A percentile compares a stretch with the other conserved stretches of the same genome.
Conservation (phyloP, 2,113 vertebrate genomes). For the Coptodon rendalli region DNA sequence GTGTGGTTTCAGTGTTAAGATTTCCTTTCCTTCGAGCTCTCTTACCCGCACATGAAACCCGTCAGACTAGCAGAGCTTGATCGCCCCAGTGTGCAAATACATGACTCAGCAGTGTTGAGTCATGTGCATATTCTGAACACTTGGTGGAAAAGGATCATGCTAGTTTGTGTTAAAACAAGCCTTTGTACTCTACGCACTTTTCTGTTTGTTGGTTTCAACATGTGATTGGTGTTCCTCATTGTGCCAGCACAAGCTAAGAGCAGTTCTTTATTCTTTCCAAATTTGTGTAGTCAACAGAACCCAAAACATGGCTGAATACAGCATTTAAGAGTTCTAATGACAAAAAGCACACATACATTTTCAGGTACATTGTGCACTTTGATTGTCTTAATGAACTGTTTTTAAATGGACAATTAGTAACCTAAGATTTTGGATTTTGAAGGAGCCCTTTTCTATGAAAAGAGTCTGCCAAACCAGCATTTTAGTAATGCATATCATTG, state of each 20-base stretch:
- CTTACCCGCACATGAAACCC: neutral
- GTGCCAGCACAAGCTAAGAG: neutral
- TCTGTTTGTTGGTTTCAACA: neutral
- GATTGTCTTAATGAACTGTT: neutral
- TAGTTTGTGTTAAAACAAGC: neutral
- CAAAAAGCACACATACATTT: neutral
- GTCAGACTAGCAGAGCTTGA: slow-evolving; percentile 22
- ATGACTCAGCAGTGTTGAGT: neutral
- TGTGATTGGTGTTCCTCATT: neutral
- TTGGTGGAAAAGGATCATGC: neutral
- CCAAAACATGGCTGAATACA: neutral
- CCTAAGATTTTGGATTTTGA: neutral
- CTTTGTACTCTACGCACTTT: neutral
- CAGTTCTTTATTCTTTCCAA: neutral
- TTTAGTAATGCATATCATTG: neutral
- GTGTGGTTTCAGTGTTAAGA: neutral
- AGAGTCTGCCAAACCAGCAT: neutral
- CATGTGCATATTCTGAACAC: neutral
- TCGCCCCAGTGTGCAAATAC: neutral
- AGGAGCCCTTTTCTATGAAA: neutral
- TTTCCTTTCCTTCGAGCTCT: neutral
- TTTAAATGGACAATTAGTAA: neutral
- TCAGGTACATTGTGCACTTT: neutral
- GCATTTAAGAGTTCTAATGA: neutral
- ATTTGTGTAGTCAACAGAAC: neutral